Evolutionary conservation across 2,113 vertebrate species (phyloP), one percentile per base, ranked within the genome.

Genomic region (Proteles cristata): DNA sequence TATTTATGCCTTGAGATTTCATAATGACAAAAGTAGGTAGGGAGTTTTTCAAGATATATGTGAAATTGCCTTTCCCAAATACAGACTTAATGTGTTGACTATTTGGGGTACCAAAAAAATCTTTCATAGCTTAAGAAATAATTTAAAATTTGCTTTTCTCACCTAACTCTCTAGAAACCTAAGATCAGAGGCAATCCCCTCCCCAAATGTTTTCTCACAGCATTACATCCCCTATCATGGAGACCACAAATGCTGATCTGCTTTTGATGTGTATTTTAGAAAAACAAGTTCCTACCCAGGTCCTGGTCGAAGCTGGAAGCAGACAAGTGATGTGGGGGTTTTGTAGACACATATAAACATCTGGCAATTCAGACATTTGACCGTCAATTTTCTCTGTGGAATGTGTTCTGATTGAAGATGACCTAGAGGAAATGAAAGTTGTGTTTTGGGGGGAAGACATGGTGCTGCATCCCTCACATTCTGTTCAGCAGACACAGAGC

Each of bases 391-490:
- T 95, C 95, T 96, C 81, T 65, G 77, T 89, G 76, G 79, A 97
- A 63, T 94, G 88, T 65, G 28, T 96, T 95, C 81, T 96, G 76
- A 88, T 69, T 85, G 66, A 90, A 94, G 92, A 97, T 53, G 97
- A 94, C 85, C 92, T 63, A 84, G 53, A 96, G 69, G 95, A 97
- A 96, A 95, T 87, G 73, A 93, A 96, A 94, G 96, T 89, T 94
- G 58, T 86, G n/a, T 93, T 96, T 94, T 28, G 31, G 11, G 66
- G 86, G 74, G 65, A 77, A 73, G 35, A 90, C 16, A 5, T 63
- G 50, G 39, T 83, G 35, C 66, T 84, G 85, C 0, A 11, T 66
- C 65, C 58, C 84, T 77, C n/a, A 43, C n/a, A 43, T 93, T 94
- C 88, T 82, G 73, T 85, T 79, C 26, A 65, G 68, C 89, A 74